Conservation (phyloP, 2,797 vertebrate genomes). For the Tangara arthus region DNA sequence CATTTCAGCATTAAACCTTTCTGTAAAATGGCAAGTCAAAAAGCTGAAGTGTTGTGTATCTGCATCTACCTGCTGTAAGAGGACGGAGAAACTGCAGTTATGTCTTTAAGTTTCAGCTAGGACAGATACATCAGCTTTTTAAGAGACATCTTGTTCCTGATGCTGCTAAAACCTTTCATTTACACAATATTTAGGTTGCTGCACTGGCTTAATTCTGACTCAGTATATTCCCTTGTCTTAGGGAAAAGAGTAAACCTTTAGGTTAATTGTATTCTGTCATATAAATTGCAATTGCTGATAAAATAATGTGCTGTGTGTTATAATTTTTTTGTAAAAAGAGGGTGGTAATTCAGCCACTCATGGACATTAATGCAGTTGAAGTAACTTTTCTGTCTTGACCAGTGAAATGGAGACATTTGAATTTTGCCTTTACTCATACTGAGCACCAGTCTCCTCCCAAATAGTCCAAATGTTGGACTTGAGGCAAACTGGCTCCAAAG, state of each 20-base stretch:
- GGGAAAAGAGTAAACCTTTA: not conserved
- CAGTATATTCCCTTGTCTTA: fast-evolving
- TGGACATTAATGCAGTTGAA: not conserved
- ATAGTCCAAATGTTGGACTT: not conserved
- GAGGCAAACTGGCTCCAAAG: not conserved
- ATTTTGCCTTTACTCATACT: not conserved
- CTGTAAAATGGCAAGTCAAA: not conserved
- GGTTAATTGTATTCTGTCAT: not conserved
- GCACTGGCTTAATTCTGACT: not conserved
- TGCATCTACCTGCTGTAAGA: not conserved
- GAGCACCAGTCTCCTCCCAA: not conserved
- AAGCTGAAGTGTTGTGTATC: not conserved
- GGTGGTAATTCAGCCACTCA: not conserved
- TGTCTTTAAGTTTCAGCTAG: not conserved
- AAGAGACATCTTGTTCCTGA: not conserved
- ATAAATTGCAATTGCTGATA: not conserved
- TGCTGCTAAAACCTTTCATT: fast-evolving
- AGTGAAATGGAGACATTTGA: not conserved
- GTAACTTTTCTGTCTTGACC: not conserved
- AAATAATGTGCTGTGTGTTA: not conserved
- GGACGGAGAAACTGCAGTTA: not conserved
- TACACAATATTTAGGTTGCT: not conserved
- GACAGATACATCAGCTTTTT: not conserved
- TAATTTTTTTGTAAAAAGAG: not conserved
- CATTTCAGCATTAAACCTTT: not conserved